Percentiles rank a stretch among this genome's conserved stretches.
These are phyloP conservation scores for Australoheros facetus DNA, from an alignment of 2,797 vertebrate species.

Conservation along the genomic window DNA sequence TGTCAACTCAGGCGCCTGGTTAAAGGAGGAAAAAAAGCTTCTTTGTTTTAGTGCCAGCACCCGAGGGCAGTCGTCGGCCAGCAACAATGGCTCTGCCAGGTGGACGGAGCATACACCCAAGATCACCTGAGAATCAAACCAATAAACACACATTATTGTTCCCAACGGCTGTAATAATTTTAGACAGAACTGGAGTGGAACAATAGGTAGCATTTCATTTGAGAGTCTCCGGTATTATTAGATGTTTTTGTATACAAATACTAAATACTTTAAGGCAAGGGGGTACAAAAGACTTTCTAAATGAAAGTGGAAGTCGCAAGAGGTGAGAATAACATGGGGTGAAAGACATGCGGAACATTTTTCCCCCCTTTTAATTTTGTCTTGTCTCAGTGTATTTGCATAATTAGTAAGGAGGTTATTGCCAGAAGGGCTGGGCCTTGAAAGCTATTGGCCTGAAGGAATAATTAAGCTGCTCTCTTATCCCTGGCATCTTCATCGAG, in stretches of 20 bases:
- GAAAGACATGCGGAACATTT: background rate
- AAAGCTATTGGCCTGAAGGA: constrained; percentile 68
- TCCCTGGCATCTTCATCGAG: constrained; percentile 53
- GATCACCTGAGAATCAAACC: constrained; percentile 50
- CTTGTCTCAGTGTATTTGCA: constrained; percentile 60
- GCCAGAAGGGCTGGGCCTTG: constrained; percentile 57
- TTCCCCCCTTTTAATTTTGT: constrained; percentile 41
- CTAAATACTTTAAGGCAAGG: constrained; percentile 4
- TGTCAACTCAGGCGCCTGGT: constrained; percentile 52
- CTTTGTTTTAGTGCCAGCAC: constrained; percentile 64
- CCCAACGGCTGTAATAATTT: constrained; percentile 39
- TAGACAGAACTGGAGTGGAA: constrained; percentile 31
- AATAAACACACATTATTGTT: constrained; percentile 30
- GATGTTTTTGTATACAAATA: constrained; percentile 11
- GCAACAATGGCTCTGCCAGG: constrained; percentile 51
- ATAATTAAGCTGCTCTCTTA: constrained; percentile 70
- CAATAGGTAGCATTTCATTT: constrained; percentile 53
- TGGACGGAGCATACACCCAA: constrained; percentile 22
- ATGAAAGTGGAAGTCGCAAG: constrained; percentile 42
- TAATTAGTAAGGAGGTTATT: constrained; percentile 69
- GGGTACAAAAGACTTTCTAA: background rate
- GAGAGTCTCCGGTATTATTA: constrained; percentile 31
- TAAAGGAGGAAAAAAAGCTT: constrained; percentile 19
- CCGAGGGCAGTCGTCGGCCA: constrained; percentile 48
- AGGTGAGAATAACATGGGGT: constrained; percentile 34